Evolutionary conservation across 2,797 vertebrate species (phyloP), one percentile per base, ranked within the genome.

Genomic region (Catostomus latipinnis): DNA sequence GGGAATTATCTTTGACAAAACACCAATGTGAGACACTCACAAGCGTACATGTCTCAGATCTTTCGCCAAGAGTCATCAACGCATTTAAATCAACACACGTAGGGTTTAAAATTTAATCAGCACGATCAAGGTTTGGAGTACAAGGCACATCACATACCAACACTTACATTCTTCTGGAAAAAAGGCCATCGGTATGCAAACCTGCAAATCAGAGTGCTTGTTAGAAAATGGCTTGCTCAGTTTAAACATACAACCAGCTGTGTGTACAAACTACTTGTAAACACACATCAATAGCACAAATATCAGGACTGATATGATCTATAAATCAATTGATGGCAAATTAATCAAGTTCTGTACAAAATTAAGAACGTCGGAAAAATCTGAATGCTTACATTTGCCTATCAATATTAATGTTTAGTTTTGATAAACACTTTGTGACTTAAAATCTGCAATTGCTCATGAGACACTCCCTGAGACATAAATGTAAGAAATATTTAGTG

Each of bases 1-100:
- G n/a, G 16, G 56, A 46, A 14, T 56, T 1, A 12, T 58, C 74
- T 76, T 67, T 76, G 53, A 76, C 63, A 13, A 76, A 76, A 76
- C 12, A 6, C 12, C 50, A 43, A 8, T 1, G 1, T 13, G 8
- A 72, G 45, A 54, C 12, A 14, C 48, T 56, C 34, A 6, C 34
- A 0, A 6, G 10, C 34, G 9, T 45, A 76, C 53, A 1, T 0
- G 16, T 52, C 52, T 68, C 54, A 58, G 54, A 60, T 60, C 46
- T 60, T 50, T 14, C 50, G 9, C 16, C 18, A n/a, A 77, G 56
- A 77, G 57, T 60, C 46, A 77, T 52, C 56, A 69, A 52, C 60
- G 65, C 5, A 1, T 61, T 61, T 11, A 53, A 48, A 61, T 77
- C 10, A 45, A 60, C 46, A 69, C 16, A 46, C 0, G 14, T 68